Evolutionary conservation across 2,888 invertebrate genomes (phyloP).

Genomic region (Orthosia gracilis): DNA sequence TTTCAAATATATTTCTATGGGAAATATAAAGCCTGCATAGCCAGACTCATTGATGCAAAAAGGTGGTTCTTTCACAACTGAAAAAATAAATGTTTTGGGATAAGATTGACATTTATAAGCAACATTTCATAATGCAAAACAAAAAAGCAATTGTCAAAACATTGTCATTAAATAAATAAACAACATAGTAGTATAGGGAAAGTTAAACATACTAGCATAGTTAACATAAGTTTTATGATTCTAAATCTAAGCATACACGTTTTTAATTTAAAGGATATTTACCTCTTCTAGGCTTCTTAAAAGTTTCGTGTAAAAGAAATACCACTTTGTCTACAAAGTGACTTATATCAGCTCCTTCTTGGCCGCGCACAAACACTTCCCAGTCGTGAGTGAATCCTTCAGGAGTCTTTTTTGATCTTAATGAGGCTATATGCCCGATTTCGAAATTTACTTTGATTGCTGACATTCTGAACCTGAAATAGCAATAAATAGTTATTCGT

Average conservation of each 20-base stretch:
- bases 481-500: slow-evolving; percentile 52
- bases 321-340: slow-evolving; percentile 98
- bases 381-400: slow-evolving; percentile 99
- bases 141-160: slow-evolving; percentile 17
- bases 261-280: slow-evolving; percentile 68
- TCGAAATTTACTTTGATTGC: slow-evolving; percentile 94
- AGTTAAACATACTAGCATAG: slow-evolving; percentile 41
- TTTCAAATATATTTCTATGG: slow-evolving; percentile 97
- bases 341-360: slow-evolving; percentile 96
- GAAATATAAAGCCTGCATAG: slow-evolving; percentile 97
- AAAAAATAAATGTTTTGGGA: slow-evolving; percentile 72
- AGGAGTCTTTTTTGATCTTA: slow-evolving; percentile 95
- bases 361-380: slow-evolving; percentile 98
- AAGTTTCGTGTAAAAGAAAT: slow-evolving; percentile 97
- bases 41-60: slow-evolving; percentile 98
- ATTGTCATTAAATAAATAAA: slow-evolving; percentile 47
- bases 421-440: slow-evolving; percentile 97
- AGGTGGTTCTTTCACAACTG: slow-evolving; percentile 97
- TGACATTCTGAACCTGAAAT: slow-evolving; percentile 82
- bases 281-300: slow-evolving; percentile 98
- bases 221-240: slow-evolving; percentile 44
- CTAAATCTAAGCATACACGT: slow-evolving; percentile 8
- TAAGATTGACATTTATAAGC: neutral
- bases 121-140: neutral
- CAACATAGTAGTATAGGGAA: slow-evolving; percentile 45